Evolutionary conservation across 2,113 vertebrate genomes (phyloP).

Genomic region (Syngnathus scovelli): DNA sequence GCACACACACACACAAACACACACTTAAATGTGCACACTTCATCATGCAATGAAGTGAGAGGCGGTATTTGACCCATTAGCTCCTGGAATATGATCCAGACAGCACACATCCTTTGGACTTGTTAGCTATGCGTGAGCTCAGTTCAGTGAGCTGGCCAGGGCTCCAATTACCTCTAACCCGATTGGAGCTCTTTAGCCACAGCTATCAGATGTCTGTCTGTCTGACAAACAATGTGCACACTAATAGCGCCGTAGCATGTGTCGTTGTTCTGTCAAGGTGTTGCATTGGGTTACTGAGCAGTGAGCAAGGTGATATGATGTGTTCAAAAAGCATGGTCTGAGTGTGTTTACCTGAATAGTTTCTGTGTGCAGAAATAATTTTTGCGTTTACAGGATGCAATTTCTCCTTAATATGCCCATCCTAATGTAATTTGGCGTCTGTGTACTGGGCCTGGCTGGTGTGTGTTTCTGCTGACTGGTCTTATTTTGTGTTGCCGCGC

Average conservation of each 20-base stretch:
- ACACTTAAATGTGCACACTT: constrained; percentile 39
- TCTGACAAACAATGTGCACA: constrained; percentile 80
- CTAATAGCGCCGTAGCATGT: constrained; percentile 75
- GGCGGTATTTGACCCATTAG: constrained; percentile 71
- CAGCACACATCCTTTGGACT: constrained; percentile 56
- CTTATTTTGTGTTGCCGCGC: constrained; percentile 73
- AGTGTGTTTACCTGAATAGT: constrained; percentile 16
- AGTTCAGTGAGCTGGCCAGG: constrained; percentile 52
- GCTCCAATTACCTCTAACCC: constrained; percentile 87
- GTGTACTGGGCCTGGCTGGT: constrained; percentile 57
- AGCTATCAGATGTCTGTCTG: constrained; percentile 82
- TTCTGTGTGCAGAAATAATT: constrained; percentile 73
- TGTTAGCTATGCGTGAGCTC: constrained; percentile 62
- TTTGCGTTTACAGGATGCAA: constrained; percentile 90
- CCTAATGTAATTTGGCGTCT: constrained; percentile 89
- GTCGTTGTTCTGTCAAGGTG: constrained; percentile 45
- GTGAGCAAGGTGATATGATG: constrained; percentile 40
- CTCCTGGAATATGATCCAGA: constrained; percentile 71
- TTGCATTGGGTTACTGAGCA: constrained; percentile 42
- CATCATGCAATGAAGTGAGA: constrained; percentile 66
- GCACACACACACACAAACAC: constrained; percentile 9
- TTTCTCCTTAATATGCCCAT: constrained; percentile 88
- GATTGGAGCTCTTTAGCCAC: constrained; percentile 77
- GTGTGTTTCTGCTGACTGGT: constrained; percentile 77
- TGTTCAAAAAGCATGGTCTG: constrained; percentile 50